Evolutionary conservation across 2,888 invertebrate species (phyloP).

Genomic region (Tinea semifulvella): DNA sequence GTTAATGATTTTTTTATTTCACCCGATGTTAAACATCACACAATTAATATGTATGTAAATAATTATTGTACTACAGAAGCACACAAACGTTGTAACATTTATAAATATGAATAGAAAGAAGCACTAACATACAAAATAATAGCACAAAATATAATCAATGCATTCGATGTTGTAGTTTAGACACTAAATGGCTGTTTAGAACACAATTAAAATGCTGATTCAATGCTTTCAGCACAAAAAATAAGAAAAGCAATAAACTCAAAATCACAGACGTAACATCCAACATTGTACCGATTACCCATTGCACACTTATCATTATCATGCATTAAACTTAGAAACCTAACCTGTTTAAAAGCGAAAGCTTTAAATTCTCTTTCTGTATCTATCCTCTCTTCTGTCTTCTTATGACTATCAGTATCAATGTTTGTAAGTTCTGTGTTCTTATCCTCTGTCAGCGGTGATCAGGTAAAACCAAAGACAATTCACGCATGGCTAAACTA

Average conservation of each 20-base stretch:
- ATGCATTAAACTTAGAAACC: conserved; percentile 41
- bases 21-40: conserved; percentile 1
- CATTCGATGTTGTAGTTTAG: no score
- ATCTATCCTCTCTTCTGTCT: conserved; percentile 40
- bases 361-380: conserved; percentile 36
- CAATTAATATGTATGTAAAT: not conserved
- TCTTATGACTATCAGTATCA: conserved; percentile 26
- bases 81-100: no score
- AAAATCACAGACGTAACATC: not conserved
- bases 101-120: no score
- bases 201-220: not conserved
- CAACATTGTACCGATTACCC: conserved; percentile 3
- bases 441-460: conserved; percentile 6
- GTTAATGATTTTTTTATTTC: not conserved
- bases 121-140: no score
- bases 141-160: no score
- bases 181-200: not conserved
- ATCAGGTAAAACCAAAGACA: conserved; percentile 6
- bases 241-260: not conserved
- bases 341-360: conserved; percentile 29
- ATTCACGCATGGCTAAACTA: conserved; percentile 56
- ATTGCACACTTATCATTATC: conserved; percentile 29
- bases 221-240: not conserved
- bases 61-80: not conserved
- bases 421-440: conserved; percentile 8